phyloP scores from a whole-genome alignment of 2,113 vertebrate species.

The Lepus americanus region DNA sequence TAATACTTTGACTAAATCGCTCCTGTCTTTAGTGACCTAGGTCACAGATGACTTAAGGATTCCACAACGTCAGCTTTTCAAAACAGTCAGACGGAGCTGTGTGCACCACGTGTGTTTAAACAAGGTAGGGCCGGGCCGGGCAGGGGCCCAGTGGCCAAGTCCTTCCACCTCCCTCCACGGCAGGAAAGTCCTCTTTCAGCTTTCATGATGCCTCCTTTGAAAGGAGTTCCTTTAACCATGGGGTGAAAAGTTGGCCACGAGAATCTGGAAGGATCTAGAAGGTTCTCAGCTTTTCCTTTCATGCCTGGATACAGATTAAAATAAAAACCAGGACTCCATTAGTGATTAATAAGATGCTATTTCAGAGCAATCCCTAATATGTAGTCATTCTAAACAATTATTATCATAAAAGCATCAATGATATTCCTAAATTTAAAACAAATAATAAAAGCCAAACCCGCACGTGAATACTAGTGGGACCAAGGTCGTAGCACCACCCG shows the following conservation, averaged over 20 bases:
- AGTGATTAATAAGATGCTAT: constrained; percentile 36
- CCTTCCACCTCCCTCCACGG: not conserved
- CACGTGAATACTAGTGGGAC: not conserved
- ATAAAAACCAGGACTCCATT: constrained; percentile 52
- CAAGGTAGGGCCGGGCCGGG: constrained; percentile 45
- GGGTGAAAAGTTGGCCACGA: constrained; percentile 28
- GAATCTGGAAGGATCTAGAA: constrained; percentile 38
- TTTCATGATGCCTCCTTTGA: not conserved
- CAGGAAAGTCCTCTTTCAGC: not conserved
- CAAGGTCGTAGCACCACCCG: constrained; percentile 6
- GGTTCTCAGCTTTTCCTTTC: constrained; percentile 28
- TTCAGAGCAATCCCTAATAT: not conserved
- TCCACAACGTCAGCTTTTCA: constrained; percentile 87
- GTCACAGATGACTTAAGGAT: constrained; percentile 90
- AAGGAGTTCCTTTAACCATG: constrained; percentile 64
- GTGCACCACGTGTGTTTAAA: constrained; percentile 42
- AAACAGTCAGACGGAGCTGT: constrained; percentile 85
- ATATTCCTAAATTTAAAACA: constrained; percentile 32
- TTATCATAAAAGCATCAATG: not conserved
- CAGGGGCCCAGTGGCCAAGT: not conserved
- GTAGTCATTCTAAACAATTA: constrained; percentile 1
- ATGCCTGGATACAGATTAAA: constrained; percentile 42
- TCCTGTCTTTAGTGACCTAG: constrained; percentile 89
- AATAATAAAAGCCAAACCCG: not conserved
- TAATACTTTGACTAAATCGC: constrained; percentile 90